Percentiles rank a stretch among this genome's conserved stretches.
phyloP scores from a whole-genome alignment of 2,888 invertebrate genomes.

The Rhingia rostrata region DNA sequence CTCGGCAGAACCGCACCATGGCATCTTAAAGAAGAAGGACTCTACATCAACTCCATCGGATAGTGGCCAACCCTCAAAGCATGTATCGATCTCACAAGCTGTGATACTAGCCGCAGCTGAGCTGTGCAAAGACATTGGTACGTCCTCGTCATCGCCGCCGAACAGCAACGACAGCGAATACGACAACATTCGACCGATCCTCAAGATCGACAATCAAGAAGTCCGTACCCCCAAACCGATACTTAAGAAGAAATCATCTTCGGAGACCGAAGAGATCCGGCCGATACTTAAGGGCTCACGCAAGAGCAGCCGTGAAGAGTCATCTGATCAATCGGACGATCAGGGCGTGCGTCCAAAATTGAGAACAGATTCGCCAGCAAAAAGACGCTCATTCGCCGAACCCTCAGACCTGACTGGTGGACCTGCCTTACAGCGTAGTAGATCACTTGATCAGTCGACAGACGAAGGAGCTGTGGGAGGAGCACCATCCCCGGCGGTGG shows the following conservation, averaged over 20 bases:
- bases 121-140: constrained; percentile 83
- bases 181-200: constrained; percentile 89
- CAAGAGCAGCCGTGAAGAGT: constrained; percentile 87
- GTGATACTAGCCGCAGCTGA: constrained; percentile 83
- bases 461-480: constrained; percentile 46
- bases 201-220: constrained; percentile 90
- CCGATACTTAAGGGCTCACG: constrained; percentile 91
- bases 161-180: constrained; percentile 79
- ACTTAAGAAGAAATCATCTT: constrained; percentile 92
- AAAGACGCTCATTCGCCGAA: constrained; percentile 79
- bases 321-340: constrained; percentile 74
- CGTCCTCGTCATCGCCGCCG: constrained; percentile 79
- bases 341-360: constrained; percentile 79
- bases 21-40: constrained; percentile 87
- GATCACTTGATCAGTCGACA: constrained; percentile 64
- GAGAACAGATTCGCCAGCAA: constrained; percentile 81
- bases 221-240: constrained; percentile 88
- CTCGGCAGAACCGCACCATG: constrained; percentile 86
- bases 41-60: constrained; percentile 82
- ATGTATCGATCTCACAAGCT: constrained; percentile 83
- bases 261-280: constrained; percentile 88
- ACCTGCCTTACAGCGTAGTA: constrained; percentile 69
- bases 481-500: constrained; percentile 78
- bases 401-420: constrained; percentile 57
- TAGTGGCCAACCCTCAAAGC: constrained; percentile 80